Percentiles rank a stretch among this genome's conserved stretches.
Evolutionary conservation across 1,140 invertebrate genomes (phyloP).

Genomic region (Gonatopus flavifemur): DNA sequence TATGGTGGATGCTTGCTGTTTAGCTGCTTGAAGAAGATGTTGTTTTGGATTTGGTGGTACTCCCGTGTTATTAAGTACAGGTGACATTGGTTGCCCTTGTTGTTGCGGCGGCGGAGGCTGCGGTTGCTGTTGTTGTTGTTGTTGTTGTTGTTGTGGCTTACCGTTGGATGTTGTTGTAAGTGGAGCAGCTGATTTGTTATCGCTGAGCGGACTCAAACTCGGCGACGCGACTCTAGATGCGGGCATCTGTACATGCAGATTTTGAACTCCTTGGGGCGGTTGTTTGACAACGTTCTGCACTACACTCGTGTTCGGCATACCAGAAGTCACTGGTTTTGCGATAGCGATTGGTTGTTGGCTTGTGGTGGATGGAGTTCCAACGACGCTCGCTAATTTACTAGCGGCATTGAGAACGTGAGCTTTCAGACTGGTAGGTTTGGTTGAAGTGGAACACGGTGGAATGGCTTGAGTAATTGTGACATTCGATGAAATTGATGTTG

Average conservation of each 20-base stretch:
- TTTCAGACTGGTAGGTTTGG: slow-evolving; percentile 59
- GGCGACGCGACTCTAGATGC: slow-evolving; percentile 43
- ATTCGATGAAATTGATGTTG: slow-evolving; percentile 9
- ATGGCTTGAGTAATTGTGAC: slow-evolving; percentile 8
- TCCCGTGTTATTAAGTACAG: slow-evolving; percentile 45
- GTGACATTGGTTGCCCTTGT: slow-evolving; percentile 50
- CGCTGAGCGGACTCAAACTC: slow-evolving; percentile 39
- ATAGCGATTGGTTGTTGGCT: slow-evolving; percentile 31
- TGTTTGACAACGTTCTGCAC: slow-evolving; percentile 51
- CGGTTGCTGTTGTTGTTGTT: too few relatives aligned
- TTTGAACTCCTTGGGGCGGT: slow-evolving; percentile 39
- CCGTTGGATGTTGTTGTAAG: slow-evolving; percentile 24
- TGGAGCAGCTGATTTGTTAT: too few relatives aligned
- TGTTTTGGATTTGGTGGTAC: slow-evolving; percentile 49
- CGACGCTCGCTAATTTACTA: slow-evolving; percentile 33
- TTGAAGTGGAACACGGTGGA: slow-evolving; percentile 18
- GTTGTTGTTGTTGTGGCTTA: slow-evolving; percentile 18
- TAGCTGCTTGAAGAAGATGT: slow-evolving; percentile 49
- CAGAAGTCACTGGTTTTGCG: slow-evolving; percentile 34
- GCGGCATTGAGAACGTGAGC: slow-evolving; percentile 59
- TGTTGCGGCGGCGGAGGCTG: too few relatives aligned
- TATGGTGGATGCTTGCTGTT: slow-evolving; percentile 41
- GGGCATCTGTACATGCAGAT: slow-evolving; percentile 46
- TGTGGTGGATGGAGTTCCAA: not conserved
- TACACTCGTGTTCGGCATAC: slow-evolving; percentile 30